Evolutionary conservation across 2,113 vertebrate species (phyloP).

Genomic region (Microtus richardsoni): DNA sequence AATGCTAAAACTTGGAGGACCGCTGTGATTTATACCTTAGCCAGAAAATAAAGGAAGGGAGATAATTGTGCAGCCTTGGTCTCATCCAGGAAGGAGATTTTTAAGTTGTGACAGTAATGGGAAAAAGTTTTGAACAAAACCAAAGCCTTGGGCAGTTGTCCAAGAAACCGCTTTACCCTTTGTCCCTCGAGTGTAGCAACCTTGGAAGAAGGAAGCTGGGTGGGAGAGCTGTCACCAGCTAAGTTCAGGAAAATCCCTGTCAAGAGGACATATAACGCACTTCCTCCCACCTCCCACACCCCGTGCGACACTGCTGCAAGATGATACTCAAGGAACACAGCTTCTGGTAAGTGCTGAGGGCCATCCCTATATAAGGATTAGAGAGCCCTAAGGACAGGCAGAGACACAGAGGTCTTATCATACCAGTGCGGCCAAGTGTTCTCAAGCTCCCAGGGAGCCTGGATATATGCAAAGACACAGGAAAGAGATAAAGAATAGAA

Average conservation of each 20-base stretch:
- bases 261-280: background rate
- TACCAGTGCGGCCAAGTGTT: background rate
- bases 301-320: background rate
- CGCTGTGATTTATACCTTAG: background rate
- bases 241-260: background rate
- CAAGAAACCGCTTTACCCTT: background rate
- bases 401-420: no score
- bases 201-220: background rate
- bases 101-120: background rate
- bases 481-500: background rate
- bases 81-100: background rate
- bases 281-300: background rate
- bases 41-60: background rate
- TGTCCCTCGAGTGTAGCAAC: background rate
- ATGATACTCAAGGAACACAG: fast-evolving
- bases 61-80: background rate
- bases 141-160: background rate
- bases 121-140: background rate
- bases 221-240: background rate
- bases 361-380: background rate
- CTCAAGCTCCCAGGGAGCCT: background rate
- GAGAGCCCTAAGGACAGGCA: no score
- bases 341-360: background rate
- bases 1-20: background rate
- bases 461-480: no score